Base-by-base conservation (phyloP, 2,113 vertebrate species). In the Apistogramma diplotaenia region DNA sequence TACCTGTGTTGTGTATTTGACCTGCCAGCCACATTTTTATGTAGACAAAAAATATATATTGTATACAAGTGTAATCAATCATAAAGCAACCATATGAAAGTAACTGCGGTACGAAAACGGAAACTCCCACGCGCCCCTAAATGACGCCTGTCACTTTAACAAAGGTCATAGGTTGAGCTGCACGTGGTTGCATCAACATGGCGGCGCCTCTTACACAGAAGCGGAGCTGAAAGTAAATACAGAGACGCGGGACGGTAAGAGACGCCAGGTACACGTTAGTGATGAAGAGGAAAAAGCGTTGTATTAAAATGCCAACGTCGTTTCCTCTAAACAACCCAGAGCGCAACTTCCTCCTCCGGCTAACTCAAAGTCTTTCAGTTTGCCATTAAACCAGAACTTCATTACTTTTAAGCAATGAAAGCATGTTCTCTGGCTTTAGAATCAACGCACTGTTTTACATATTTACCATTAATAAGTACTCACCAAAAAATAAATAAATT, bases 101-200 rank as follows among this genome's bases (percentile, higher is more conserved):
- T 23, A 35, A 35, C 59, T 11, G 40, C 2, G 13, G 13, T 43
- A 43, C 33, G 25, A 40, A 25, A 65, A 11, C 1, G 0, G 8
- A 0, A 46, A 43, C n/a, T n/a, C 13, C 21, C 37, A 7, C 21
- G 1, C 16, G 46, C 2, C 7, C 18, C 1, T 10, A 82, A 55
- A 53, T 4, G 76, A 43, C 3, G 4, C 6, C 83, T 90, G 1
- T 3, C 87, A 1, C 89, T 93, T 92, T 92, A 90, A 92, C 13
- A 55, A 18, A 87, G 85, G 49, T 92, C 81, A 91, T 25, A 82
- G 89, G 61, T 88, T 74, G 70, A 9, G 5, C 19, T 4, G 1
- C 89, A 94, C 93, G 89, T 91, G 91, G 81, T 82, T 12, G 27
- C 49, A 59, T 4, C 76, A 93, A 88, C 55, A 94, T 94, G 93